Evolutionary conservation across 1,140 invertebrate species (phyloP), one percentile per base, ranked within the genome.

Genomic region (Aphaenogaster ashmeadi): DNA sequence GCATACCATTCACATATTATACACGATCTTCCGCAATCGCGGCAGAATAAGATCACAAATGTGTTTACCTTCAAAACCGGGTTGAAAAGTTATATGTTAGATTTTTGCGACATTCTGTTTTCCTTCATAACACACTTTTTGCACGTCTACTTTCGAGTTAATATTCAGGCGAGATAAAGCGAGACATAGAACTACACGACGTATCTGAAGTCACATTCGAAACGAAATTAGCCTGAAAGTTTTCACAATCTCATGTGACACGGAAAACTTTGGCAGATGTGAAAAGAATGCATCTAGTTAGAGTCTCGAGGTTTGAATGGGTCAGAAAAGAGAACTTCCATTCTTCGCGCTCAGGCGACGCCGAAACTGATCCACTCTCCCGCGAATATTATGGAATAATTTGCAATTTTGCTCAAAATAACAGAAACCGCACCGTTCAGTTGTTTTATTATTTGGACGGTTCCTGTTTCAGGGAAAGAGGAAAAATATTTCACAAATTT

Each of bases 201-300:
- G 8, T 60, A 33, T 5, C 0, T 6, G 15, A 36, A 18, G 11
- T 74, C 54, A 50, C n/a, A 47, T 74, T 41, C 1, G 11, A 74
- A 75, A 84, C 13, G n/a, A 74, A 13, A 84, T 74, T 84, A 83
- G 18, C 9, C 1, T 33, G 13, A 41, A 74, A 72, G 38, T 75
- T 84, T 50, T 21, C 8, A 54, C 44, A 75, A 74, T 56, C 18
- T 62, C 58, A 52, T 3, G 18, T 47, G 18, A 72, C 4, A 13
- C 38, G 13, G 21, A 11, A 75, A 84, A 84, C 69, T 75, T 84
- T 6, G n/a, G 2, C 54, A 21, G 13, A 33, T 27, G 2, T 33
- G 62, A 13, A 38, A 75, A 71, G 69, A 84, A n/a, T 36, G 38
- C 67, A 60, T 62, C n/a, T 38, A 50, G 41, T 84, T 84, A 18